phyloP scores from a whole-genome alignment of 2,113 vertebrate species.

The Clinocottus analis region DNA sequence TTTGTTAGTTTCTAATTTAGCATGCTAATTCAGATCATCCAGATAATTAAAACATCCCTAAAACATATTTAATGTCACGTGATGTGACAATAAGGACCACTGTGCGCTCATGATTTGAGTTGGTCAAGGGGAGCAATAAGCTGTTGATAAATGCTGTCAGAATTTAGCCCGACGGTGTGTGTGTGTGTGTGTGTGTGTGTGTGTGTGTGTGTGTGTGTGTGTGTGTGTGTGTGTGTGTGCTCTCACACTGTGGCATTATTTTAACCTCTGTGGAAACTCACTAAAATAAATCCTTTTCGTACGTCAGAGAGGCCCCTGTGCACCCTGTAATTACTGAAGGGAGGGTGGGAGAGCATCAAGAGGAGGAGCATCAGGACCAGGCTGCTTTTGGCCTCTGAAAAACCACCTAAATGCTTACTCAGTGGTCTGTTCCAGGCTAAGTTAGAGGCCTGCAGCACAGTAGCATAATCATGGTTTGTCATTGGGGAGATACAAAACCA shows the following conservation, averaged over 20 bases:
- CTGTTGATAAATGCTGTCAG: conserved; percentile 76
- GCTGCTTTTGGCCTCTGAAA: conserved; percentile 73
- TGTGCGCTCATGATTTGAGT: conserved; percentile 47
- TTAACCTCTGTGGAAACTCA: conserved; percentile 87
- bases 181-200: conserved; percentile 47
- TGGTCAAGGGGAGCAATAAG: conserved; percentile 43
- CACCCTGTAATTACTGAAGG: conserved; percentile 83
- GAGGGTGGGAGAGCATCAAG: conserved; percentile 72
- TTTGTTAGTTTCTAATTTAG: neutral
- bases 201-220: conserved; percentile 49
- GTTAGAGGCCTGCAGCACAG: conserved; percentile 60
- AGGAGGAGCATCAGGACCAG: conserved; percentile 63
- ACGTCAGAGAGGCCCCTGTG: conserved; percentile 85
- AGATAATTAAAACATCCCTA: neutral
- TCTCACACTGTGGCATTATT: conserved; percentile 81
- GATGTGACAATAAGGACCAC: conserved; percentile 36
- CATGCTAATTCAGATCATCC: neutral
- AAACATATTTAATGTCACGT: conserved; percentile 3
- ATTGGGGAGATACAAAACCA: conserved; percentile 36
- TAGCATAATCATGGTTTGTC: conserved; percentile 55
- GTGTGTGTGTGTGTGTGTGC: conserved; percentile 42
- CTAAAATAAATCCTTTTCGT: conserved; percentile 86
- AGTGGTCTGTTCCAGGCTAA: conserved; percentile 57
- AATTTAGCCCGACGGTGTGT: conserved; percentile 57
- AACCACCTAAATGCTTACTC: conserved; percentile 73